Conservation (phyloP, 2,888 invertebrate species). For the Halictus ligatus region DNA sequence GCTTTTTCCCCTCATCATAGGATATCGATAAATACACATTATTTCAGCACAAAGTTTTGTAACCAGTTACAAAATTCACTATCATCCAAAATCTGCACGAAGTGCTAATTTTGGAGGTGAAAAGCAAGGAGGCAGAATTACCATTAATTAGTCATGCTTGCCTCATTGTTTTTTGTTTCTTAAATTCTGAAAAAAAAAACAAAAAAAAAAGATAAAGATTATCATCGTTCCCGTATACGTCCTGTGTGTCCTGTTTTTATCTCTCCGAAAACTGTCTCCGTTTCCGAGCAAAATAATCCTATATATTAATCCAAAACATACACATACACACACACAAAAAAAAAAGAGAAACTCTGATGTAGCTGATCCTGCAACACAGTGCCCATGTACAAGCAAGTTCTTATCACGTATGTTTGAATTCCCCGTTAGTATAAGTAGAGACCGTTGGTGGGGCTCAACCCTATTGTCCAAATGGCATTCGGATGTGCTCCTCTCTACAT, state of each 20-base stretch:
- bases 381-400: conserved; percentile 69
- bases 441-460: conserved; percentile 84
- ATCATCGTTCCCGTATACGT: conserved; percentile 57
- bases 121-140: conserved; percentile 70
- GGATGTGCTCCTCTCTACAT: conserved; percentile 83
- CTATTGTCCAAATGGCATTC: conserved; percentile 84
- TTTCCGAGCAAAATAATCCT: conserved; percentile 63
- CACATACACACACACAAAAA: no score
- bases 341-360: conserved; percentile 63
- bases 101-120: conserved; percentile 68
- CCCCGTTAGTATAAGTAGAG: conserved; percentile 85
- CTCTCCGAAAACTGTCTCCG: conserved; percentile 35
- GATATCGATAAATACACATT: conserved; percentile 80
- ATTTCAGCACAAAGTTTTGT: conserved; percentile 80
- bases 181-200: conserved; percentile 42
- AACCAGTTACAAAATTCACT: conserved; percentile 59
- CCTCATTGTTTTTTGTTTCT: conserved; percentile 64
- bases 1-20: conserved; percentile 84
- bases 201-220: conserved; percentile 34
- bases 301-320: conserved; percentile 26
- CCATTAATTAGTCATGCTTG: conserved; percentile 52
- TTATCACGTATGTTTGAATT: conserved; percentile 84
- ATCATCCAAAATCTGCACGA: conserved; percentile 68
- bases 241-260: conserved; percentile 49
- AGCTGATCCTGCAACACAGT: conserved; percentile 72